Evolutionary conservation across 2,888 invertebrate genomes (phyloP).

Genomic region (Panzeria rudis): DNA sequence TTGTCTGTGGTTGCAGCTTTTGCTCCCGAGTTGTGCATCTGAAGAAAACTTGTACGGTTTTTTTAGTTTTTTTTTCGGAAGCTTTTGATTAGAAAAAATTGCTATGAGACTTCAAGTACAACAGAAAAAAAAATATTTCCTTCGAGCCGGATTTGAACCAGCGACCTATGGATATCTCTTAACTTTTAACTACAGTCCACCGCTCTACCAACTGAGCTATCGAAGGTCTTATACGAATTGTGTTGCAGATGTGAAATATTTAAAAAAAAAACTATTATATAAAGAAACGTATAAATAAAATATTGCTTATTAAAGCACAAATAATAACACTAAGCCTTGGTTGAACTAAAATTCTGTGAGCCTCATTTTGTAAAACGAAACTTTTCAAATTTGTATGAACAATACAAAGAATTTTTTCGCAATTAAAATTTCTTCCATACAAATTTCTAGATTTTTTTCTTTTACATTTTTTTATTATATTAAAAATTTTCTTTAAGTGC

Average conservation of each 20-base stretch:
- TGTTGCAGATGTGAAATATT: background rate
- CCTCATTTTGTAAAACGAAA: too few relatives aligned
- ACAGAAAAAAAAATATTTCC: conserved; percentile 37
- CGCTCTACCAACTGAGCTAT: conserved; percentile 74
- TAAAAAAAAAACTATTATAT: too few relatives aligned
- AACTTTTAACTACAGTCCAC: conserved; percentile 76
- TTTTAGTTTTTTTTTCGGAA: background rate
- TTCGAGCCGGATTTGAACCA: conserved; percentile 88
- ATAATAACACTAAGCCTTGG: too few relatives aligned
- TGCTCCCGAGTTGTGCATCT: conserved; percentile 16
- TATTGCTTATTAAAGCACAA: too few relatives aligned
- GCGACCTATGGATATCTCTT: conserved; percentile 86
- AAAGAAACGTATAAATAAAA: too few relatives aligned
- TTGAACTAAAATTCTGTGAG: too few relatives aligned
- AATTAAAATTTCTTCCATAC: background rate
- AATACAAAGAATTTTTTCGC: too few relatives aligned
- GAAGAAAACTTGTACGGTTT: background rate
- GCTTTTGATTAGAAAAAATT: background rate
- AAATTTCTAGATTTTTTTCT: background rate
- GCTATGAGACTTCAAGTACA: background rate
- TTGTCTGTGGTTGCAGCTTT: conserved; percentile 40
- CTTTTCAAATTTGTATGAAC: too few relatives aligned
- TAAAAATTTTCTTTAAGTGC: conserved; percentile 17
- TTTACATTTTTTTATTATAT: background rate
- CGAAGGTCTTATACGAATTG: conserved; percentile 12